Base-by-base conservation (phyloP, 2,888 invertebrate species). In the Geophilus truncorum region DNA sequence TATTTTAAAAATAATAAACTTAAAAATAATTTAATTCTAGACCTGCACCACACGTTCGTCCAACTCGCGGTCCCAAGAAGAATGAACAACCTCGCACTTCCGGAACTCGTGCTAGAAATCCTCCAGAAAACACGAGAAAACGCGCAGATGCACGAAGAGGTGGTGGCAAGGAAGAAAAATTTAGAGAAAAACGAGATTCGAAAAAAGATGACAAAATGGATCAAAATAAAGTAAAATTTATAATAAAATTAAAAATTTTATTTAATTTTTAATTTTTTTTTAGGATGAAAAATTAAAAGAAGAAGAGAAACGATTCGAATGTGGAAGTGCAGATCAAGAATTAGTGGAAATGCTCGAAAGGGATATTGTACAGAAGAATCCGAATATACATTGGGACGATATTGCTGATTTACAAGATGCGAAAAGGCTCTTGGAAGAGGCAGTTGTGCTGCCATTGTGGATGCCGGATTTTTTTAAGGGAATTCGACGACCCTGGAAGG, bases 391-490 rank as follows among this genome's bases (percentile, higher is more conserved):
- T 85, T 98, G 98, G 98, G 95, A 93, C 85, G 96, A 95, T 86
- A 96, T 96, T 86, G 96, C 96, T 0, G 96, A 95, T 87, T 89
- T 96, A 77, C 90, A 92, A 10, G 95, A 96, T 87, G 96, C 96
- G 6, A 96, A 96, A 87, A 89, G 95, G 82, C 87, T 98, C 81
- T 88, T 99, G 6, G 96, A 98, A 87, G 98, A 99, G 88, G 98
- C 98, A 32, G 97, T 98, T 9, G 97, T 99, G 51, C 89, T 98
- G 85, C 98, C 98, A 1, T 93, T 98, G 92, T 92, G 95, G 91
- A 97, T 98, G 93, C 98, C 98, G 0, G 96, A 98, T 86, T 98
- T 96, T 89, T 99, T 99, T 88, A 97, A 94, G 89, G 97, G 82
- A 12, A 82, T 82, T 30, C 51, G 82, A 1, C 51, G 82, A 21